phyloP scores from a whole-genome alignment of 2,797 vertebrate species.

The Sebastiscus tertius region DNA sequence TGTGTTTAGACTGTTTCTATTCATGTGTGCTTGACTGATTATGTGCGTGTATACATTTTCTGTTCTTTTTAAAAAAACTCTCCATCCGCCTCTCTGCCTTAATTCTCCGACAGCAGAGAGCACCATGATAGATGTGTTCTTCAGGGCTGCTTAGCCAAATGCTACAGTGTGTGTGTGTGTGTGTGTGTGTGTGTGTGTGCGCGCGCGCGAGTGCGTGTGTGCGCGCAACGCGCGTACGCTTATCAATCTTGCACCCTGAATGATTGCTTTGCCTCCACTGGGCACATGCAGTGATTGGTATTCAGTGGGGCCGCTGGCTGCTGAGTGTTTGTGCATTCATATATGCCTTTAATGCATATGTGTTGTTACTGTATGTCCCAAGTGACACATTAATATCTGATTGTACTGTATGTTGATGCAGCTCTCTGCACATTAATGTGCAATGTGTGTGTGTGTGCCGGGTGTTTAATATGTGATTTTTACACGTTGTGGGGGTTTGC shows the following conservation, averaged over 20 bases:
- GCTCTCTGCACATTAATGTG: neutral
- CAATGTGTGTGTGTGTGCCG: too few relatives aligned
- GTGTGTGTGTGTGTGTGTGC: neutral
- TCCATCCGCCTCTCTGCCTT: neutral
- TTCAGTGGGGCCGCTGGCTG: neutral
- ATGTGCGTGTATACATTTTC: neutral
- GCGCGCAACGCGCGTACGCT: neutral
- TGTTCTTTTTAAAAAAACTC: neutral
- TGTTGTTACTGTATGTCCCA: neutral
- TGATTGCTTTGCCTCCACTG: neutral
- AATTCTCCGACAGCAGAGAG: neutral
- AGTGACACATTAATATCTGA: neutral
- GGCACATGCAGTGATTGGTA: neutral
- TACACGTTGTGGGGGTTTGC: neutral
- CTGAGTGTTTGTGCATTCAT: neutral
- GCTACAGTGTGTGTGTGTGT: neutral
- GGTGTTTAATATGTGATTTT: too few relatives aligned
- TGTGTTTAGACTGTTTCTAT: slow-evolving; percentile 8
- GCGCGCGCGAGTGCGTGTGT: neutral
- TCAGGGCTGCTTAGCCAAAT: neutral
- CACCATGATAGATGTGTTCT: neutral
- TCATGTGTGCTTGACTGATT: slow-evolving; percentile 1
- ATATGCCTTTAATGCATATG: neutral
- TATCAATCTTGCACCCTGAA: neutral
- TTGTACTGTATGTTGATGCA: too few relatives aligned